phyloP scores from a whole-genome alignment of 2,113 vertebrate species.

The Calidris pygmaea region DNA sequence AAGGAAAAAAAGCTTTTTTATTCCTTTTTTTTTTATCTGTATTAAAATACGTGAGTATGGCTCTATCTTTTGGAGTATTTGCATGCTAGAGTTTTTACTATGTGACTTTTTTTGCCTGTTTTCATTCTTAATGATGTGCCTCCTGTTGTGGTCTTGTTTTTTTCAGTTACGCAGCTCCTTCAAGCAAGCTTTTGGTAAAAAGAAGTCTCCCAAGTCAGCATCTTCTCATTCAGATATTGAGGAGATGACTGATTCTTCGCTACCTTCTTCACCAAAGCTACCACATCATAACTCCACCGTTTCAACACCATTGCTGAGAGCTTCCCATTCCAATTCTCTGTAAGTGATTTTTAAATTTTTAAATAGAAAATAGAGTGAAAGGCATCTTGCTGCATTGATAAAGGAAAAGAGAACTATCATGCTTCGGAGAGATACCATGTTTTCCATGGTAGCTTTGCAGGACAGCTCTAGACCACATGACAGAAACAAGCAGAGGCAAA shows the following conservation, averaged over 20 bases:
- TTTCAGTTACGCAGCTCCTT: conserved; percentile 95
- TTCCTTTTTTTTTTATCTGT: not conserved
- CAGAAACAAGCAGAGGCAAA: not conserved
- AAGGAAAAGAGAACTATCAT: not conserved
- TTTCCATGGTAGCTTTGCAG: not conserved
- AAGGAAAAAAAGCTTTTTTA: not conserved
- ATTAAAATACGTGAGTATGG: not conserved
- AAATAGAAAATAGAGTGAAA: not conserved
- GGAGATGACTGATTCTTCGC: conserved; percentile 95
- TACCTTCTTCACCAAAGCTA: conserved; percentile 94
- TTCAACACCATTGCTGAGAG: conserved; percentile 84
- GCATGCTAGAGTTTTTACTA: conserved; percentile 62
- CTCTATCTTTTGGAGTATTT: conserved; percentile 24
- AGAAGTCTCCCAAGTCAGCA: conserved; percentile 97
- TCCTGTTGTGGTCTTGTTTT: not conserved
- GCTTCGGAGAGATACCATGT: not conserved
- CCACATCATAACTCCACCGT: conserved; percentile 83
- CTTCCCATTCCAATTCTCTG: conserved; percentile 92
- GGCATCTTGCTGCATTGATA: not conserved
- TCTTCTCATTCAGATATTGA: conserved; percentile 98
- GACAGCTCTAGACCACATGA: not conserved
- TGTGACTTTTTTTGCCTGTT: not conserved
- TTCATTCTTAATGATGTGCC: not conserved
- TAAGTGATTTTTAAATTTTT: conserved; percentile 71
- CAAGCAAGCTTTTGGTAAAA: conserved; percentile 98